These are phyloP conservation scores for Sorex fumeus DNA, from an alignment of 2,113 vertebrate genomes.

Conservation along the genomic window DNA sequence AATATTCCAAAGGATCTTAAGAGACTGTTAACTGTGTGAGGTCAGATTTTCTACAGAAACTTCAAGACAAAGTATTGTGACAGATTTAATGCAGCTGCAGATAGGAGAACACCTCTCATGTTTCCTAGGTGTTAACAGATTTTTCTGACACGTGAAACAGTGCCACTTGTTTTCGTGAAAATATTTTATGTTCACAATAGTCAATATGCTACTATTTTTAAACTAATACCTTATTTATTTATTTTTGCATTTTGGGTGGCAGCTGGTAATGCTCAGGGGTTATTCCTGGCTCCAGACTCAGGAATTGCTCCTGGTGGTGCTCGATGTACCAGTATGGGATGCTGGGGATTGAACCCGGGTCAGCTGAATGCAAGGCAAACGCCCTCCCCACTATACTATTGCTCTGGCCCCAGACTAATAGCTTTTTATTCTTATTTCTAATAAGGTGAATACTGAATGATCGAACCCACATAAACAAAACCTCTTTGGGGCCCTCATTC, in stretches of 20 bases:
- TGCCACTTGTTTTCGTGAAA: conserved; percentile 2
- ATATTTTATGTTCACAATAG: background rate
- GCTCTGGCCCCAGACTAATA: background rate
- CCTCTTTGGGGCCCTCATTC: background rate
- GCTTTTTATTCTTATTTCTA: conserved; percentile 3
- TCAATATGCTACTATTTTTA: background rate
- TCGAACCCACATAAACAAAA: background rate
- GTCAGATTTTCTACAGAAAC: background rate
- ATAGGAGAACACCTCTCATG: background rate
- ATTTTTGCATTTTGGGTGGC: background rate
- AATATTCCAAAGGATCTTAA: conserved; percentile 25
- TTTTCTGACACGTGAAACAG: conserved; percentile 43
- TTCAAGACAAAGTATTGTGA: background rate
- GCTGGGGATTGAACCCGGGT: too few relatives aligned
- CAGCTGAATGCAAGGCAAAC: too few relatives aligned
- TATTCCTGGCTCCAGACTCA: too few relatives aligned
- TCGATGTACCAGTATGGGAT: too few relatives aligned
- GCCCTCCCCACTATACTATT: too few relatives aligned
- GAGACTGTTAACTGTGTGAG: background rate
- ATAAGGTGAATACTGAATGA: background rate
- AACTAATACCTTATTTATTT: too few relatives aligned
- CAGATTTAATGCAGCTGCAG: background rate
- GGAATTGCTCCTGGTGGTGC: too few relatives aligned
- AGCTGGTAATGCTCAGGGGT: too few relatives aligned
- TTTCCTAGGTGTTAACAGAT: conserved; percentile 4